Percentiles rank a stretch among this genome's conserved stretches.
phyloP scores from a whole-genome alignment of 37 sponge, comb jelly and placozoan genomes.

The Haliclona indistincta region DNA sequence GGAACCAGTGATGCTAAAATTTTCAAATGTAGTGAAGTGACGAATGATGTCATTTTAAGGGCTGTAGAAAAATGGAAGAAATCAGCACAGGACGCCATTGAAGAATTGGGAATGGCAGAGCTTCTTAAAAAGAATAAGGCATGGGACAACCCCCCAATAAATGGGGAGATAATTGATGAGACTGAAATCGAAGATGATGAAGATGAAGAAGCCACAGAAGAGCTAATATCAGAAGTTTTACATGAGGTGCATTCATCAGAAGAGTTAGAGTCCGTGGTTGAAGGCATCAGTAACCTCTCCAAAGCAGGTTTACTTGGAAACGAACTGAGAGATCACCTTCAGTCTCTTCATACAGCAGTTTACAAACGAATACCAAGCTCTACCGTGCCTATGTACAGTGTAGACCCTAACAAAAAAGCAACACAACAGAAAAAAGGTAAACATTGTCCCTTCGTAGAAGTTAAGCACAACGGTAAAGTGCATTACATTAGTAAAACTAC shows the following conservation, averaged over 20 bases:
- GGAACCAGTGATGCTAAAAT: neutral
- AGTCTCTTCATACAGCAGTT: too few relatives aligned
- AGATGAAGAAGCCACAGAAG: neutral
- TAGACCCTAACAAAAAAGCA: too few relatives aligned
- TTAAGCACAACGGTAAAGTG: constrained; percentile 1
- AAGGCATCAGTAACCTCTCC: neutral
- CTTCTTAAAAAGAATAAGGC: too few relatives aligned
- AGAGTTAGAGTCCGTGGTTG: neutral
- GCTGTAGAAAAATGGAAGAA: constrained; percentile 17
- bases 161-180: neutral
- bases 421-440: too few relatives aligned
- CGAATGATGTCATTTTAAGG: constrained; percentile 1
- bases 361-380: too few relatives aligned
- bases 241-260: neutral
- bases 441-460: constrained; percentile 30
- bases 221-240: neutral
- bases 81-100: constrained; percentile 15
- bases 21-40: neutral
- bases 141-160: constrained; percentile 25
- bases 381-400: too few relatives aligned
- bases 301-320: neutral
- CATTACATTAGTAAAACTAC: too few relatives aligned
- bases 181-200: neutral
- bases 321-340: neutral
- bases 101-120: constrained; percentile 42